Percentiles rank a stretch among this genome's conserved stretches.
phyloP scores from a whole-genome alignment of 92 coral and sea anemone genomes.

The Epizoanthus illoricatus region DNA sequence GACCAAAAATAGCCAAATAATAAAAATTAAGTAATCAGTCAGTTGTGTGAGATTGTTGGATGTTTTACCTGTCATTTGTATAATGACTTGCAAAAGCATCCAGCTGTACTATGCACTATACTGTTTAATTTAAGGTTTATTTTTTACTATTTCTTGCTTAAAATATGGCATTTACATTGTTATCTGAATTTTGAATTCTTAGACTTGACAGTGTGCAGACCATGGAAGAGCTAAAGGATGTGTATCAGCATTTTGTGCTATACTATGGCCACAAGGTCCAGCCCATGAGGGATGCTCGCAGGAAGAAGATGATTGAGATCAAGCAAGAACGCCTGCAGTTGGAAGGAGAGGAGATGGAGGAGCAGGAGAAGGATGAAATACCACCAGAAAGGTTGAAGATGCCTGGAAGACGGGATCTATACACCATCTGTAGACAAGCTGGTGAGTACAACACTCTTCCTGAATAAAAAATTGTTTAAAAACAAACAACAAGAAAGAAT shows the following conservation, averaged over 20 bases:
- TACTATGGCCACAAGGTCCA: conserved; percentile 94
- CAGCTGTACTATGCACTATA: too few relatives aligned
- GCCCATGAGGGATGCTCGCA: conserved; percentile 90
- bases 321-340: conserved; percentile 52
- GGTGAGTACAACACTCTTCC: conserved; percentile 48
- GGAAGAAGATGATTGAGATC: conserved; percentile 57
- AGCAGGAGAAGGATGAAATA: conserved; percentile 45
- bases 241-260: conserved; percentile 93
- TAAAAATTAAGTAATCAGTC: too few relatives aligned
- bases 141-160: too few relatives aligned
- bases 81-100: too few relatives aligned
- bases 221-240: conserved; percentile 92
- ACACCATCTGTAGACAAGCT: conserved; percentile 89
- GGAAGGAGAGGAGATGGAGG: conserved; percentile 56
- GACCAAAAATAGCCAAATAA: too few relatives aligned
- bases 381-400: conserved; percentile 77
- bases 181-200: background rate
- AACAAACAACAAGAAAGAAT: too few relatives aligned
- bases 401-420: conserved; percentile 91
- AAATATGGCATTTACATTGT: too few relatives aligned
- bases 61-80: too few relatives aligned
- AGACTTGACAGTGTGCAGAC: conserved; percentile 92
- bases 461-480: too few relatives aligned
- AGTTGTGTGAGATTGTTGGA: too few relatives aligned
- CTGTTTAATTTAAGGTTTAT: too few relatives aligned